Base-by-base conservation (phyloP, 1,140 invertebrate species). In the Polypedilum vanderplanki region DNA sequence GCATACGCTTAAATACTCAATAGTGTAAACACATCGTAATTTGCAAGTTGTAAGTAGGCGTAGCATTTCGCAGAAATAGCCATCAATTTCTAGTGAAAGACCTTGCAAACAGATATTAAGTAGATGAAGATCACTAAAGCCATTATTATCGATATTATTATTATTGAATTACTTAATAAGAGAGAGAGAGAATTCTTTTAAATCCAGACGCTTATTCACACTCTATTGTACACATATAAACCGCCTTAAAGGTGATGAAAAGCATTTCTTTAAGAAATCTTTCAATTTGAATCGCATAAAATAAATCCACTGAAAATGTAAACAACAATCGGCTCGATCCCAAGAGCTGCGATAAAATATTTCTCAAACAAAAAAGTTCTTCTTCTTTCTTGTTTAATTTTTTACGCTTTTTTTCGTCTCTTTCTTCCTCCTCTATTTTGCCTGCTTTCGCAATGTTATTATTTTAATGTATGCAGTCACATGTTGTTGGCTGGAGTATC, bases 51-150 rank as follows among this genome's bases (percentile, higher is more conserved):
- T 33, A 3, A 33, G 46, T 57, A 15, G 46, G 46, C n/a, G 46
- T 57, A 57, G 46, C 46, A 57, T 57, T 57, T 57, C 46, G n/a
- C n/a, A n/a, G 46, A 57, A 57, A 57, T n/a, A n/a, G n/a, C n/a
- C 46, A 57, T 57, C 46, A 57, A 57, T 57, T 57, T 57, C 46
- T 57, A 57, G 46, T 57, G 46, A 57, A 57, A 57, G 46, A 12
- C n/a, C n/a, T 57, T 15, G 12, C 46, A 57, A 57, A 57, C 12
- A 15, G 24, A 33, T 33, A 57, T 57, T n/a, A 57, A 15, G 46
- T n/a, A 57, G 5, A 33, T 33, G 24, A 33, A 33, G 24, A 33
- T 33, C 24, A 33, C 24, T 33, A n/a, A n/a, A n/a, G 24, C 24
- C 24, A 33, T 33, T 33, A 33, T 33, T 33, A 33, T 33, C 24